These are phyloP conservation scores for Listronotus bonariensis DNA, from an alignment of 1,140 invertebrate species.

Conservation along the genomic window DNA sequence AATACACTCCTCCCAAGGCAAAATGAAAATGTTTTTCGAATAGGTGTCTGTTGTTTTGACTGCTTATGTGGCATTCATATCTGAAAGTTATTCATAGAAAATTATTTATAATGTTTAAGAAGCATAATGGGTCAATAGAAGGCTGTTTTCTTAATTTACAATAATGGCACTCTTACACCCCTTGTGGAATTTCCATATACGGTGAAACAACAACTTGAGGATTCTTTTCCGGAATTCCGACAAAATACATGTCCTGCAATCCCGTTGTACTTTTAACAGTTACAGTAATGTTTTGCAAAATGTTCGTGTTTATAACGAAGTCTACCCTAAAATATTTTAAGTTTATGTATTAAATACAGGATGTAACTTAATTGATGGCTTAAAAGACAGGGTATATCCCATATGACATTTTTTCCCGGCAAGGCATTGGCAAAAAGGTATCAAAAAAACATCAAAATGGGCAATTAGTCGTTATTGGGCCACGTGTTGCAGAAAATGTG, in stretches of 20 bases:
- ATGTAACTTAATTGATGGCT: too few relatives aligned
- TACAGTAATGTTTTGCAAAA: constrained; percentile 45
- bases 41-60: constrained; percentile 30
- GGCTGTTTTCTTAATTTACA: neutral
- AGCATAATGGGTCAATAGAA: neutral
- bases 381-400: too few relatives aligned
- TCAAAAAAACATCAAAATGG: too few relatives aligned
- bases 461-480: too few relatives aligned
- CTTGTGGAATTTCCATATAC: constrained; percentile 52
- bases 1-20: constrained; percentile 51
- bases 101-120: neutral
- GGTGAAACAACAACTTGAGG: constrained; percentile 43
- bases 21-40: constrained; percentile 43
- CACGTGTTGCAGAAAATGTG: too few relatives aligned
- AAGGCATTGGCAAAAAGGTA: too few relatives aligned
- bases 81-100: constrained; percentile 35
- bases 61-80: constrained; percentile 45
- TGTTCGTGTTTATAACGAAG: constrained; percentile 43
- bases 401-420: too few relatives aligned
- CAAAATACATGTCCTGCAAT: constrained; percentile 49
- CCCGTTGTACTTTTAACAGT: constrained; percentile 40
- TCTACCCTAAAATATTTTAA: constrained; percentile 44
- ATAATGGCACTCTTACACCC: constrained; percentile 45
- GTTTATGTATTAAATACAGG: too few relatives aligned
- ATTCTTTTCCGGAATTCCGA: constrained; percentile 29